A percentile compares a stretch with the other conserved stretches of the same genome.
These are phyloP conservation scores for Athripsodes cinereus DNA, from an alignment of 2,888 invertebrate species.

Conservation along the genomic window DNA sequence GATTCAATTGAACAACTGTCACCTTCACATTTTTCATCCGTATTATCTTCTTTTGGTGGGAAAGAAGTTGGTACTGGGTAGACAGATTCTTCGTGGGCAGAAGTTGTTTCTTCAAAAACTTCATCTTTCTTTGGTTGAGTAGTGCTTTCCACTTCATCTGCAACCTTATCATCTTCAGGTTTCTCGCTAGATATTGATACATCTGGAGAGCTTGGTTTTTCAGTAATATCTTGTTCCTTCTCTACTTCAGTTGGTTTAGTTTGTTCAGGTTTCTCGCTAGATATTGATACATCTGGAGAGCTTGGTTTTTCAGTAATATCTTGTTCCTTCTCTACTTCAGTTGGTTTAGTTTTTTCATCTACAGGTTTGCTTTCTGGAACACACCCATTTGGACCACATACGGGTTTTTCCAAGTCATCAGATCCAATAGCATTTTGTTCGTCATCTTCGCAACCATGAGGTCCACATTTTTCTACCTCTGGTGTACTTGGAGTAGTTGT, in stretches of 20 bases:
- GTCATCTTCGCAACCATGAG: slow-evolving; percentile 30
- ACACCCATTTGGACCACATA: slow-evolving; percentile 24
- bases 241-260: slow-evolving; percentile 16
- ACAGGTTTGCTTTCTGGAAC: slow-evolving; percentile 3
- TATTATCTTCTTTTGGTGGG: neutral
- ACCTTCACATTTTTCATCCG: slow-evolving; percentile 13
- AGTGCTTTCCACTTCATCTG: neutral
- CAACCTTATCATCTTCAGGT: slow-evolving; percentile 7
- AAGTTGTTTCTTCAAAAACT: slow-evolving; percentile 3
- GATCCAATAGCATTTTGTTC: slow-evolving; percentile 21
- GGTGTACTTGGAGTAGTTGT: slow-evolving; percentile 23
- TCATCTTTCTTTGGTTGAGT: slow-evolving; percentile 1
- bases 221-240: slow-evolving; percentile 6
- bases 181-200: neutral
- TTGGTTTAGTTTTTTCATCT: slow-evolving; percentile 5
- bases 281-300: neutral
- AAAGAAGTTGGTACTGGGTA: slow-evolving; percentile 1
- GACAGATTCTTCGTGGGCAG: neutral
- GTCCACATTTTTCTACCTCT: slow-evolving; percentile 30
- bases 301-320: slow-evolving; percentile 3
- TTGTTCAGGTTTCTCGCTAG: slow-evolving; percentile 2
- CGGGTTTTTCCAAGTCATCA: slow-evolving; percentile 18
- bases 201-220: neutral
- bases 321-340: slow-evolving; percentile 16
- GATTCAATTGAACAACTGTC: slow-evolving; percentile 16